Base-by-base conservation (phyloP, 1,140 invertebrate species). In the Atta cephalotes region DNA sequence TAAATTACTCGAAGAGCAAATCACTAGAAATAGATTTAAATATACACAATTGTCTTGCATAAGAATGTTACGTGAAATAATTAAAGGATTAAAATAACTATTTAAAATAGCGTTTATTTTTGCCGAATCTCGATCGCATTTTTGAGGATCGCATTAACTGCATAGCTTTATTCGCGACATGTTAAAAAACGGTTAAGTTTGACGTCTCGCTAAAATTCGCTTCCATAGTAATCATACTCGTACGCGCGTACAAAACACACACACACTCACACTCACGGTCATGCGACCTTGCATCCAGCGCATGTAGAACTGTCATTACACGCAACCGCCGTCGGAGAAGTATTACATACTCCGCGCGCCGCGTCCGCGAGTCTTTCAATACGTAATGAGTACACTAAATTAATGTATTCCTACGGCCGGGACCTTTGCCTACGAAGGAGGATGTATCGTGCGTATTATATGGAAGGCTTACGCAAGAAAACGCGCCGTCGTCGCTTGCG, bases 331-430 rank as follows among this genome's bases (percentile, higher is more conserved):
- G 87, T 77, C 70, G 68, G 85, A 65, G 88, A 82, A 66, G 87
- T 86, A 91, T 79, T 88, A 88, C 81, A 90, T 87, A 86, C 85
- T 72, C 82, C 53, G 49, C 62, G 60, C 56, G 60, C 45, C 31
- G 60, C 62, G 80, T 76, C 79, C 72, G 60, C 87, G 72, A 79
- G 71, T 62, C 91, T 89, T 87, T 89, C 80, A 82, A 91, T 91
- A 92, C 88, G 88, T 93, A 93, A 92, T 92, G 92, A 93, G 91
- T 89, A 86, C 87, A 89, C 91, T 91, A 94, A 94, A 94, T 94
- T 92, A 93, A 92, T 93, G 90, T 92, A 88, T 92, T 88, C 87
- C 66, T 88, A 74, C 56, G 68, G 39, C 28, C 79, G 87, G 88
- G 86, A 89, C 88, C 87, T 84, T 88, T 88, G 89, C 77, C 86